Evolutionary conservation across 2,113 vertebrate species (phyloP).

Genomic region (Nestor notabilis): DNA sequence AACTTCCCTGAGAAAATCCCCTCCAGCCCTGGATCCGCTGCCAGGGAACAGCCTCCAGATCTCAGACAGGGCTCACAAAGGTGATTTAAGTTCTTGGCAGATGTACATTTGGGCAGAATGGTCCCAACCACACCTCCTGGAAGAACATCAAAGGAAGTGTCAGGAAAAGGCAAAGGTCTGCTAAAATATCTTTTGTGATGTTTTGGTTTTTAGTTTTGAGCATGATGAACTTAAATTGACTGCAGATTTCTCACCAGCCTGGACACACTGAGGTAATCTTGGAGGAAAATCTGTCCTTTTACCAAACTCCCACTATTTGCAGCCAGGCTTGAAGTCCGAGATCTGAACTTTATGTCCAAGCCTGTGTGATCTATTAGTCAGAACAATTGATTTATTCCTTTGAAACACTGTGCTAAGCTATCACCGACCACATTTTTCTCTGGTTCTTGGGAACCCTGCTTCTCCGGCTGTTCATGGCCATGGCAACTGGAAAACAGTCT

Average conservation of each 20-base stretch:
- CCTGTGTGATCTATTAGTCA: not conserved
- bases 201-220: not conserved
- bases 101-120: not conserved
- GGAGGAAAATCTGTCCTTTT: not conserved
- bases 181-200: not conserved
- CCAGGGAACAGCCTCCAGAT: not conserved
- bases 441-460: not conserved
- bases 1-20: not conserved
- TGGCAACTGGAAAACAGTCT: slow-evolving; percentile 17
- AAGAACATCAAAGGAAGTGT: not conserved
- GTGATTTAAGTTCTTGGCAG: not conserved
- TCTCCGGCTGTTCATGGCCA: not conserved
- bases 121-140: not conserved
- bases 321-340: not conserved
- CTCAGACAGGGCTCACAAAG: not conserved
- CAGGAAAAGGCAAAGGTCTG: not conserved
- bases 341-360: not conserved
- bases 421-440: not conserved
- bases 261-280: not conserved
- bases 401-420: not conserved
- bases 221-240: not conserved
- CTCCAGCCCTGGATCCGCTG: not conserved
- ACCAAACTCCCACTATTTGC: not conserved
- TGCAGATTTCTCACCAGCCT: not conserved
- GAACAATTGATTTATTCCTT: slow-evolving; percentile 14